Evolutionary conservation across 2,113 vertebrate species (phyloP), one percentile per base, ranked within the genome.

Genomic region (Grammomys dolichurus): DNA sequence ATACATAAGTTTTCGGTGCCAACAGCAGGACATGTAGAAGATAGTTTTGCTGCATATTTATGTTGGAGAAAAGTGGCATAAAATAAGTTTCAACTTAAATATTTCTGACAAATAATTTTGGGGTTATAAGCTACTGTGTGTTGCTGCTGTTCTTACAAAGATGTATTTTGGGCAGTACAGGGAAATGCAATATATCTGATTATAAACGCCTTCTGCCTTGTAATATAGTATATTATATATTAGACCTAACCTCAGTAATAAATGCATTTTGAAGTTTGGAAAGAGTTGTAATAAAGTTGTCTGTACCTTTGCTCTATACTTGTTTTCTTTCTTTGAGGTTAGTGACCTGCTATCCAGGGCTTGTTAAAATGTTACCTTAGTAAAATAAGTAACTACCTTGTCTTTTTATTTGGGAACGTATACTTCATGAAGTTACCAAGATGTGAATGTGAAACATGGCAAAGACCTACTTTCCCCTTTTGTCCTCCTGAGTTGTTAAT

Each of bases 171-270:
- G 85, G 87, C 93, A 96, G 36, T 97, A 93, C 94, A 95, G 97
- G 95, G 95, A 98, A 96, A 93, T 94, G 97, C 90, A 87, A 87
- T 97, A 90, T 97, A 90, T 97, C 95, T 96, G 88, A 96, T 86
- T 72, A 96, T 89, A 95, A 96, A 73, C 95, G 95, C 95, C 92
- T 97, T 96, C 97, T 98, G 97, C 97, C 95, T 97, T 99, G 98
- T 99, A 99, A 98, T 98, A 98, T 99, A 98, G 98, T 99, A 98
- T 98, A 98, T 98, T 98, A 99, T 99, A 98, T 98, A 98, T 97
- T 98, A 98, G 97, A 87, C 97, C 92, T 96, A 95, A 96, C 93
- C 95, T 97, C 77, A 96, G 95, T 97, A 97, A 98, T 98, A 98
- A 98, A 98, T 98, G 98, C 97, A 96, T 98, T 98, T 98, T 98